These are phyloP conservation scores for Sphaerophoria rueppellii DNA, from an alignment of 2,888 invertebrate species.

Conservation along the genomic window DNA sequence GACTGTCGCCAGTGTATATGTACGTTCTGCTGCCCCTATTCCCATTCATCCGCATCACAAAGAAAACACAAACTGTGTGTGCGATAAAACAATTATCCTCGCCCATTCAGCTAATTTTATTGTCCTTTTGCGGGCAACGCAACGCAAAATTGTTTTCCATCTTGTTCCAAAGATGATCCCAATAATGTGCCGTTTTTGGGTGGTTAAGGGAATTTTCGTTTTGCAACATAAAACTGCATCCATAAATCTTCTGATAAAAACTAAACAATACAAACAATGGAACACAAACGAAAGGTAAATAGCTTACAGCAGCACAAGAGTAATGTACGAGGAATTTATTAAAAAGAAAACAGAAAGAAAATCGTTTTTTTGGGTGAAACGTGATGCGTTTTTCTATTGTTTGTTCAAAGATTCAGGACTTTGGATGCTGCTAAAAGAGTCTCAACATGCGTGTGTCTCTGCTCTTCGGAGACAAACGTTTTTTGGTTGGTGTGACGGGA, in stretches of 20 bases:
- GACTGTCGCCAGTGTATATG: conserved; percentile 1
- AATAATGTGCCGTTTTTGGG: conserved; percentile 53
- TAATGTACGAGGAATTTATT: conserved; percentile 2
- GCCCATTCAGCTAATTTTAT: conserved; percentile 71
- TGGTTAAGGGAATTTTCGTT: conserved; percentile 33
- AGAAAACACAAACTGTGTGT: background rate
- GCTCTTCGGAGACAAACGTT: background rate
- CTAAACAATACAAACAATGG: conserved; percentile 54
- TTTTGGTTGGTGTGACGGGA: conserved; percentile 6
- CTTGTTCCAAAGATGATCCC: conserved; percentile 46
- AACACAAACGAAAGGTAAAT: conserved; percentile 21
- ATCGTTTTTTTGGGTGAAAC: conserved; percentile 36
- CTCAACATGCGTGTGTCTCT: conserved; percentile 46
- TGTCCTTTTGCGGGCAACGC: conserved; percentile 63
- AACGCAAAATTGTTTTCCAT: conserved; percentile 49
- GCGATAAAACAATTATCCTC: conserved; percentile 67
- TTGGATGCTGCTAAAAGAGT: conserved; percentile 11
- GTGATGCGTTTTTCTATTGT: conserved; percentile 60
- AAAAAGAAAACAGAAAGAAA: background rate
- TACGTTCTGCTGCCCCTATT: conserved; percentile 11
- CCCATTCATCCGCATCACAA: background rate
- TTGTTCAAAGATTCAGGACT: conserved; percentile 34
- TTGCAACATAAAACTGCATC: conserved; percentile 57
- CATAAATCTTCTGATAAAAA: conserved; percentile 66
- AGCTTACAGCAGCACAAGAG: background rate